A percentile compares a stretch with the other conserved stretches of the same genome.
Conservation (phyloP, 2,888 invertebrate species). For the Clunio marinus region DNA sequence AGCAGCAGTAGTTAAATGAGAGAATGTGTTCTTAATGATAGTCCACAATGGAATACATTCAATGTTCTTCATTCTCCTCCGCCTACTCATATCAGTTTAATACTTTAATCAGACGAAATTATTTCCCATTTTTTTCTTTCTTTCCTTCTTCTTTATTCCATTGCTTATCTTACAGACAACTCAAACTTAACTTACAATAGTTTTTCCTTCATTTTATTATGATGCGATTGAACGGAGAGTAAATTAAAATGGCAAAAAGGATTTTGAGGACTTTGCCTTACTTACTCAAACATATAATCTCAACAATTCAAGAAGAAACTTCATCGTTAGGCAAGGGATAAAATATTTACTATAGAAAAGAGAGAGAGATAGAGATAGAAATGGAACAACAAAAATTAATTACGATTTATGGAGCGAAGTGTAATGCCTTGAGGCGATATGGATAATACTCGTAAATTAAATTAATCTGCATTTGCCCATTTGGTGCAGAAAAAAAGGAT, state of each 20-base stretch:
- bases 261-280: not conserved
- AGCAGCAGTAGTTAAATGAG: not conserved
- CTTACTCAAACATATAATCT: too few species aligned
- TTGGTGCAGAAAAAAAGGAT: constrained; percentile 8
- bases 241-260: not conserved
- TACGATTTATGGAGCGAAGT: constrained; percentile 27
- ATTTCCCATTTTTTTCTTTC: not conserved
- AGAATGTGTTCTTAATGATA: constrained; percentile 1
- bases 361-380: not conserved
- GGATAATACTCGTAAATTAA: constrained; percentile 18
- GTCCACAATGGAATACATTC: too few species aligned
- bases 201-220: not conserved
- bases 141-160: too few species aligned
- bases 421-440: not conserved
- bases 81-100: not conserved
- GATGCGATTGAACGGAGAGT: not conserved
- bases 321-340: too few species aligned
- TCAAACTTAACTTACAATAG: too few species aligned
- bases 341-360: too few species aligned
- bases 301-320: too few species aligned
- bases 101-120: constrained; percentile 6
- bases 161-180: too few species aligned
- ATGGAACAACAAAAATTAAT: constrained; percentile 24
- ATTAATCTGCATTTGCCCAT: not conserved
- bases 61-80: not conserved